Conservation (phyloP, 2,888 invertebrate genomes). For the Macrosiphum euphorbiae region DNA sequence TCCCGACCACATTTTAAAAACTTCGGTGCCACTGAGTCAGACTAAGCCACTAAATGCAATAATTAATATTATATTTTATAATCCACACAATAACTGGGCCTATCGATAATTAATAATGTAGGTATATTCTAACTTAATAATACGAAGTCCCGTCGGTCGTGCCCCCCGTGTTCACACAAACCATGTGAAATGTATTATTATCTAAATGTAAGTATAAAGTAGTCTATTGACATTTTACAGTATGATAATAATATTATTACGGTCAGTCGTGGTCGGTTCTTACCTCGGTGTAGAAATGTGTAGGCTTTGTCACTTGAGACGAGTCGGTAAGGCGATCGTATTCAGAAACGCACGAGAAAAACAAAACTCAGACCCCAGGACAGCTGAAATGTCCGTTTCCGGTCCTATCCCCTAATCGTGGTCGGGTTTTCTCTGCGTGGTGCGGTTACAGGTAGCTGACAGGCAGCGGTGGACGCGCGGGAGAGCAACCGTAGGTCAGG, state of each 20-base stretch:
- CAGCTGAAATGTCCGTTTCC: background rate
- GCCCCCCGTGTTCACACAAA: background rate
- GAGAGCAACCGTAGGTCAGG: background rate
- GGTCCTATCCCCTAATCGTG: background rate
- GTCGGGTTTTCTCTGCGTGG: background rate
- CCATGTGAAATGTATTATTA: background rate
- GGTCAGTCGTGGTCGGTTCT: background rate
- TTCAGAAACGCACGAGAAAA: background rate
- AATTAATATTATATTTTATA: background rate
- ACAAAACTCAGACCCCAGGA: background rate
- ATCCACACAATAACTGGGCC: background rate
- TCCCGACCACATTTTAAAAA: too few relatives aligned
- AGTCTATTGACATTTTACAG: background rate
- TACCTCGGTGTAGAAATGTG: constrained; percentile 32
- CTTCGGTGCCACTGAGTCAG: too few relatives aligned
- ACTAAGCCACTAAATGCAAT: background rate
- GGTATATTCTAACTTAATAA: too few relatives aligned
- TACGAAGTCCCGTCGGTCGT: background rate
- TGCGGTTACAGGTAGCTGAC: background rate
- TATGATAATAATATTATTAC: background rate
- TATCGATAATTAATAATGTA: background rate
- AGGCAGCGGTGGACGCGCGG: background rate
- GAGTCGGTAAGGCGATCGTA: background rate
- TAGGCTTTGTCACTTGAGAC: background rate
- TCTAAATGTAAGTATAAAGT: background rate